Base-by-base conservation (phyloP, 2,113 vertebrate species). In the Nibea albiflora region DNA sequence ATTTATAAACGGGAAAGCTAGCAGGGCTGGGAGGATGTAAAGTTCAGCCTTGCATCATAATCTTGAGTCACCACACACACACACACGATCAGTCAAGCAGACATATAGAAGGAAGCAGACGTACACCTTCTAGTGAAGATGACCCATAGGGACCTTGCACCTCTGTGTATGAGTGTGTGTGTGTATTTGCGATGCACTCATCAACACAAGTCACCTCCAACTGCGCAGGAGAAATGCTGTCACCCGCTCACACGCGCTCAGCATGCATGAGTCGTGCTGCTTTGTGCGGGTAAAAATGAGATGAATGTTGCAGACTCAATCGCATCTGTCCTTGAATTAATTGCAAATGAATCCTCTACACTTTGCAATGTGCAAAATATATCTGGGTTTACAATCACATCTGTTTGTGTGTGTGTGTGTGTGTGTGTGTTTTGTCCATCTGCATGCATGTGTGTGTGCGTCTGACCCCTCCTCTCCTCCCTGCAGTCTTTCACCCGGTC, bases 401-500 rank as follows among this genome's bases (percentile, higher is more conserved):
- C 71, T 86, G 78, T 84, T 74, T 81, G 47, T 71, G 65, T 69
- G 68, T n/a, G n/a, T 31, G 15, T 84, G 80, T 71, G 28, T 35
- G 35, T 35, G 35, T 39, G 35, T 39, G 35, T 39, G 35, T 39
- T 50, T 58, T 60, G 73, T 58, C 26, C 31, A 24, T 80, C 24
- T 60, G 60, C 49, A 1, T 28, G 39, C 15, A 3, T 61, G 49
- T 66, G 17, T 66, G 44, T 76, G 47, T 76, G 47, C 76, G 83
- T 80, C 64, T 89, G 84, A 85, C 72, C 74, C 90, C 66, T 79
- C 78, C 85, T 78, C 12, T 75, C 81, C 74, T 91, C 89, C 90
- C 72, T 52, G 16, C 93, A 99, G 98, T 99, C 95, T 99, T 99
- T 95, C 98, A 99, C 95, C 98, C 98, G 0, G 97, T 99, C 17